Percentiles rank a stretch among this genome's conserved stretches.
These are phyloP conservation scores for Venturia canescens DNA, from an alignment of 1,140 invertebrate genomes.

Conservation along the genomic window DNA sequence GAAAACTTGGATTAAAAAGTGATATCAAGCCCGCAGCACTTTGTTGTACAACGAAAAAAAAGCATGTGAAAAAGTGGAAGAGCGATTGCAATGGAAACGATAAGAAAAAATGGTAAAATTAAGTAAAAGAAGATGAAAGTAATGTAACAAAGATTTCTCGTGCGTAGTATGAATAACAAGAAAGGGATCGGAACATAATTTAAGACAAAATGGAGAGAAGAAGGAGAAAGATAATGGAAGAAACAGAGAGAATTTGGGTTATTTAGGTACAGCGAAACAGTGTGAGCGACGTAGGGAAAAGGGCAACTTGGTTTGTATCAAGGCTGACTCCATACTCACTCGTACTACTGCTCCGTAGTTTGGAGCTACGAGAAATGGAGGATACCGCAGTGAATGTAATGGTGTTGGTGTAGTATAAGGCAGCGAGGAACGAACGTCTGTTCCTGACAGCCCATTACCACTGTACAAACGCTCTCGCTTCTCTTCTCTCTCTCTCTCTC, in stretches of 20 bases:
- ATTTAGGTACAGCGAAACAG: slow-evolving; percentile 5
- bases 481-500: background rate
- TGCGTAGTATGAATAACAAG: too few relatives aligned
- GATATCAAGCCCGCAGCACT: too few relatives aligned
- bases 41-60: too few relatives aligned
- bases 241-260: slow-evolving; percentile 22
- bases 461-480: slow-evolving; percentile 68
- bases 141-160: too few relatives aligned
- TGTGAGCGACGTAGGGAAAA: slow-evolving; percentile 36
- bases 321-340: slow-evolving; percentile 27
- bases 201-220: background rate
- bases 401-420: slow-evolving; percentile 65
- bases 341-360: slow-evolving; percentile 39
- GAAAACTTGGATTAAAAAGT: too few relatives aligned
- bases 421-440: slow-evolving; percentile 70
- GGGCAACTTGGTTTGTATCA: slow-evolving; percentile 23
- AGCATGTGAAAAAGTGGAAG: too few relatives aligned
- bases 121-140: too few relatives aligned
- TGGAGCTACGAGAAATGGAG: slow-evolving; percentile 47
- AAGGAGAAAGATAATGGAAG: slow-evolving; percentile 10
- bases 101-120: too few relatives aligned
- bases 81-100: too few relatives aligned
- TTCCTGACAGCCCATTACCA: slow-evolving; percentile 75
- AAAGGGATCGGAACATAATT: too few relatives aligned
- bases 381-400: slow-evolving; percentile 61